phyloP scores from a whole-genome alignment of 2,888 invertebrate species.

The Amiota minor region DNA sequence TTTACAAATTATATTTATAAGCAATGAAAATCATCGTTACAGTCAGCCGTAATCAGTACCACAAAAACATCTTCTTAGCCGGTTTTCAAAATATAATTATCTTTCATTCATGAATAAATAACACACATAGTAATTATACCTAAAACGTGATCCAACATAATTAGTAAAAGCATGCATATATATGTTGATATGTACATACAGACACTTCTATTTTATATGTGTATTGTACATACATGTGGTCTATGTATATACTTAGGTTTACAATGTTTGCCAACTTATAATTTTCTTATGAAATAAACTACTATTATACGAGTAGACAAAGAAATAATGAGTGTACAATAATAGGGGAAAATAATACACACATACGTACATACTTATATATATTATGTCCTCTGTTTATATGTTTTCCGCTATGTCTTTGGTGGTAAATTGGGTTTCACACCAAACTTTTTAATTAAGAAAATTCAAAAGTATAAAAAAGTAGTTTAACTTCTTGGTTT shows the following conservation, averaged over 20 bases:
- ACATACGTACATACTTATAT: background rate
- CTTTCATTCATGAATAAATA: too few relatives aligned
- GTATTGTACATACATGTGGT: background rate
- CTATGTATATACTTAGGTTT: background rate
- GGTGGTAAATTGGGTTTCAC: too few relatives aligned
- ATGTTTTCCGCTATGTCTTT: too few relatives aligned
- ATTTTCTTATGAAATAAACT: slow-evolving; percentile 63
- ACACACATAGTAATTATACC: too few relatives aligned
- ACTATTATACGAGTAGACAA: slow-evolving; percentile 55
- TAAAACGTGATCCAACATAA: slow-evolving; percentile 66
- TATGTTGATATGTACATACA: background rate
- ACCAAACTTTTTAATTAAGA: too few relatives aligned
- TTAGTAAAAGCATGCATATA: slow-evolving; percentile 51
- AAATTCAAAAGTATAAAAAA: too few relatives aligned
- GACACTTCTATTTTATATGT: too few relatives aligned
- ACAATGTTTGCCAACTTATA: slow-evolving; percentile 43
- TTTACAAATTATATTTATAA: too few relatives aligned
- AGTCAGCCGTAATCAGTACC: too few relatives aligned
- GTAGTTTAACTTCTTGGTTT: too few relatives aligned
- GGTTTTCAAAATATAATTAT: background rate
- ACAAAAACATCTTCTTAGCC: background rate
- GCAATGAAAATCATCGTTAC: too few relatives aligned
- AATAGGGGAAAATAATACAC: slow-evolving; percentile 52
- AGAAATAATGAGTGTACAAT: slow-evolving; percentile 50
- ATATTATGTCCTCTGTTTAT: too few relatives aligned